Conservation (phyloP, 2,888 invertebrate genomes). For the Machimus rusticus region DNA sequence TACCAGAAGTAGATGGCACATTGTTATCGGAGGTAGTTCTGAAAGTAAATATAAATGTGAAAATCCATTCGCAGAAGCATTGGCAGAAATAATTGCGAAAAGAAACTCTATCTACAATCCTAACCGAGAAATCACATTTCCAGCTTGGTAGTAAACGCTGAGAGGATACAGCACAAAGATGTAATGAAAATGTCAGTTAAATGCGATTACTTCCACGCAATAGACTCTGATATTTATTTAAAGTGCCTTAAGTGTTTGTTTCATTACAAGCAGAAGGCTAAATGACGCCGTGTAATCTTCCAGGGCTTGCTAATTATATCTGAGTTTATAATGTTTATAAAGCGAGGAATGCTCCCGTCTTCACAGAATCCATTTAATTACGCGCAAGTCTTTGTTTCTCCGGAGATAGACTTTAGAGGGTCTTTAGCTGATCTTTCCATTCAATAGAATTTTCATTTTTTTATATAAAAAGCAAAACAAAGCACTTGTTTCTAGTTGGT, state of each 20-base stretch:
- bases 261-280: background rate
- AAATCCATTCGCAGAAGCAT: background rate
- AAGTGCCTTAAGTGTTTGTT: background rate
- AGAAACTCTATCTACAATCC: background rate
- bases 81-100: background rate
- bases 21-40: background rate
- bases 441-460: background rate
- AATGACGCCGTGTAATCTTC: background rate
- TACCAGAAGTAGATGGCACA: background rate
- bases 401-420: background rate
- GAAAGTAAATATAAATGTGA: background rate
- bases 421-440: background rate
- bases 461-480: background rate
- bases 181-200: background rate
- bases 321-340: background rate
- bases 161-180: background rate
- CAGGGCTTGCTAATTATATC: background rate
- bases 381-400: background rate
- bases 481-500: background rate
- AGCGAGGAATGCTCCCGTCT: background rate
- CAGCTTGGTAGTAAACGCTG: background rate
- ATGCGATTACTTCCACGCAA: background rate
- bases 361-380: background rate
- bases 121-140: background rate
- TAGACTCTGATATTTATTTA: background rate